These are phyloP conservation scores for Didymodactylos carnosus DNA, from an alignment of 2,888 invertebrate genomes.

Conservation along the genomic window DNA sequence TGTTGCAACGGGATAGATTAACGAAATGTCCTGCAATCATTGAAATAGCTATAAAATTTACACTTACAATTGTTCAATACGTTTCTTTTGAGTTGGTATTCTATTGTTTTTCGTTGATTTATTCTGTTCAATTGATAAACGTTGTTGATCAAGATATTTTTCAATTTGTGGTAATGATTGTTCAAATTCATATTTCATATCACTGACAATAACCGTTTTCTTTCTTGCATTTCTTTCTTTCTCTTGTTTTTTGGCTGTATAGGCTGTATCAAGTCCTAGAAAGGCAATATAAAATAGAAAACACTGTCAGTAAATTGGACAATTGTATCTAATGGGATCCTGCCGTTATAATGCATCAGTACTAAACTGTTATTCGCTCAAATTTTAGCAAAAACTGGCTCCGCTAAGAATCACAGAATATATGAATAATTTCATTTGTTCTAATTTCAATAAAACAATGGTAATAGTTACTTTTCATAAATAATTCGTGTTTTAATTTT, in stretches of 20 bases:
- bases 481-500: neutral
- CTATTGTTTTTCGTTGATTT: neutral
- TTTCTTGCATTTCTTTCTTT: neutral
- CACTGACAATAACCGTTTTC: neutral
- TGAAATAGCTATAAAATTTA: too few relatives aligned
- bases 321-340: too few relatives aligned
- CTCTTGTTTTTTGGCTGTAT: neutral
- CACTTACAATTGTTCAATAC: neutral
- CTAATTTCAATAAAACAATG: neutral
- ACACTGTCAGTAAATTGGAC: too few relatives aligned
- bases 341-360: too few relatives aligned
- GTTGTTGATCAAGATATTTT: neutral
- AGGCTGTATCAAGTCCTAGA: neutral
- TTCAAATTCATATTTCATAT: neutral
- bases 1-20: neutral
- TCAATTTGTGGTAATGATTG: neutral
- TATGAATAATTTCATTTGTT: too few relatives aligned
- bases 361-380: too few relatives aligned
- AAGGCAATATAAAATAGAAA: too few relatives aligned
- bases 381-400: too few relatives aligned
- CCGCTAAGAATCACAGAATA: too few relatives aligned
- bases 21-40: neutral
- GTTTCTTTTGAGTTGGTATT: neutral
- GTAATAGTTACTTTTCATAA: neutral
- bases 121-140: neutral